Conservation (phyloP, 2,888 invertebrate genomes). For the Quadroppia sp. region DNA sequence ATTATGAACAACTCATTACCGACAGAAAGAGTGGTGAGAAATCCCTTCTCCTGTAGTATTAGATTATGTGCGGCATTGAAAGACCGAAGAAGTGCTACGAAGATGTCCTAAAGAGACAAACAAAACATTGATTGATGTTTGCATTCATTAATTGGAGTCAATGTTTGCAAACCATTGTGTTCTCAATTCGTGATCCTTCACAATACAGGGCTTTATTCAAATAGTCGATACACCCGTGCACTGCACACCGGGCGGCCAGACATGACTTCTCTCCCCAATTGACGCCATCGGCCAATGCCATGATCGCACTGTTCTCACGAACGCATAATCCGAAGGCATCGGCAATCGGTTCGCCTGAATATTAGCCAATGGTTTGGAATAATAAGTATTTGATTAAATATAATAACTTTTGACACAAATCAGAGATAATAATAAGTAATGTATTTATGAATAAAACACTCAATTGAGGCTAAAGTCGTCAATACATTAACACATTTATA, state of each 20-base stretch:
- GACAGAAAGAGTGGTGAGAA: constrained; percentile 76
- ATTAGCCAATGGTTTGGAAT: constrained; percentile 45
- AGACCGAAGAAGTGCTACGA: constrained; percentile 69
- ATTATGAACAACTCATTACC: constrained; percentile 33
- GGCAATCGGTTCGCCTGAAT: constrained; percentile 76
- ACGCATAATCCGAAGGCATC: constrained; percentile 75
- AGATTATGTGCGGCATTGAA: constrained; percentile 79
- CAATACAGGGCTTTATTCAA: constrained; percentile 65
- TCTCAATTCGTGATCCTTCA: constrained; percentile 51
- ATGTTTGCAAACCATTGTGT: constrained; percentile 53
- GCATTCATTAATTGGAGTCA: neutral
- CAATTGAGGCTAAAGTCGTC: constrained; percentile 16
- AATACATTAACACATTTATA: constrained; percentile 3
- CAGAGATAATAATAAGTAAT: neutral
- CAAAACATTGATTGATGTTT: too few species aligned
- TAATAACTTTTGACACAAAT: constrained; percentile 10
- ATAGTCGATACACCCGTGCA: constrained; percentile 77
- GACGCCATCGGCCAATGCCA: constrained; percentile 81
- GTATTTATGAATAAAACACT: neutral
- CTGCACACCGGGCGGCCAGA: constrained; percentile 75
- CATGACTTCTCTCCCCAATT: constrained; percentile 87
- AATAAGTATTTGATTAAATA: constrained; percentile 10
- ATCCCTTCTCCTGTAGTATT: constrained; percentile 74
- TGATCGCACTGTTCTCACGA: constrained; percentile 66
- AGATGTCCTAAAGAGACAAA: constrained; percentile 60